Evolutionary conservation across 2,113 vertebrate genomes (phyloP).

Genomic region (Gavia stellata): DNA sequence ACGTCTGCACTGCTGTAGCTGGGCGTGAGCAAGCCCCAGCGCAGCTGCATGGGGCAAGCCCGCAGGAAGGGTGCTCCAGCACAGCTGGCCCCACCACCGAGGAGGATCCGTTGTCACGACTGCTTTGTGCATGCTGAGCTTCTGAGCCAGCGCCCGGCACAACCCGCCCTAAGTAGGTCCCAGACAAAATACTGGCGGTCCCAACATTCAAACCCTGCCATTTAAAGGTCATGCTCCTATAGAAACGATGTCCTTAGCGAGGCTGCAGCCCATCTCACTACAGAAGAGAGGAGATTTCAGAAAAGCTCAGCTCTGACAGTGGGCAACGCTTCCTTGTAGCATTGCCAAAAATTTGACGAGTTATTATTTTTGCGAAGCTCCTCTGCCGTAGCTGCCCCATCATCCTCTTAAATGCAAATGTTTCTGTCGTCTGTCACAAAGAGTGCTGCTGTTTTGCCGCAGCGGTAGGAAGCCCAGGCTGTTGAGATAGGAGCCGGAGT

Average conservation of each 20-base stretch:
- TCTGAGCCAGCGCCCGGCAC: accelerated
- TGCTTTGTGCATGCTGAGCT: not conserved
- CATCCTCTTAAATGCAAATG: not conserved
- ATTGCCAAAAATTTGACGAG: not conserved
- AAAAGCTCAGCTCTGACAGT: not conserved
- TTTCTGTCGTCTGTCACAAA: not conserved
- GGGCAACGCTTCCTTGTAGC: not conserved
- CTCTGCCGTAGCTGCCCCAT: not conserved
- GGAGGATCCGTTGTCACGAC: not conserved
- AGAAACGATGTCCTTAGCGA: accelerated
- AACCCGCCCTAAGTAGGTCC: not conserved
- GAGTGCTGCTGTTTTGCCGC: not conserved
- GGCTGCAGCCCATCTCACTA: not conserved
- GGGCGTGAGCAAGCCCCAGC: not conserved
- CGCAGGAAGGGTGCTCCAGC: not conserved
- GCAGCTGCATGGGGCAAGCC: not conserved
- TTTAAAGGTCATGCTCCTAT: not conserved
- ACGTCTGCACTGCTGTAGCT: not conserved
- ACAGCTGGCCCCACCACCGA: not conserved
- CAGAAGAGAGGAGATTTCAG: not conserved
- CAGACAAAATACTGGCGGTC: not conserved
- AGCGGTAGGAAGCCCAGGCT: not conserved
- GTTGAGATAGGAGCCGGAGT: not conserved
- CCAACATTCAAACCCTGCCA: not conserved
- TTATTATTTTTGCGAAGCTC: not conserved